Evolutionary conservation across 2,888 invertebrate species (phyloP).

Genomic region (Dermolepida albohirtum): DNA sequence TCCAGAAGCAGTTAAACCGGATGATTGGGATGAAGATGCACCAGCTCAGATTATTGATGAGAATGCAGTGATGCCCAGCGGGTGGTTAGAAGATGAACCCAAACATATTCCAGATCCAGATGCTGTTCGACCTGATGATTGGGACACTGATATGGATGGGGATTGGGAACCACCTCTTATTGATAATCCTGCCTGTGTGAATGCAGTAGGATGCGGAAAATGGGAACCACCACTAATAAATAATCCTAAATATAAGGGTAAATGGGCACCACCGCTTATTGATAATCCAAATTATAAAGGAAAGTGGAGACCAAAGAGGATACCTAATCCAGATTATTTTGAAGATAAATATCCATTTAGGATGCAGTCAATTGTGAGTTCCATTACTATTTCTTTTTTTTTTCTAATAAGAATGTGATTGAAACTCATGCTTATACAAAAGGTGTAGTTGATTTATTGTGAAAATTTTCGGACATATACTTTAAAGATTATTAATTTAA

Average conservation of each 20-base stretch:
- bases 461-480: no score
- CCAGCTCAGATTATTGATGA: constrained; percentile 91
- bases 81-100: constrained; percentile 94
- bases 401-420: no score
- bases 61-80: constrained; percentile 85
- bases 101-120: constrained; percentile 87
- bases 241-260: constrained; percentile 93
- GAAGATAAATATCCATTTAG: constrained; percentile 90
- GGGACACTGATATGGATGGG: constrained; percentile 99
- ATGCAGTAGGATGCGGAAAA: constrained; percentile 88
- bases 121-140: constrained; percentile 91
- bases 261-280: constrained; percentile 91
- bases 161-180: constrained; percentile 97
- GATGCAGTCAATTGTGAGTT: constrained; percentile 90
- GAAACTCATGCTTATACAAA: no score
- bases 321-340: constrained; percentile 94
- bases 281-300: constrained; percentile 95
- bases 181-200: constrained; percentile 86
- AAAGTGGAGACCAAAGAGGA: constrained; percentile 90
- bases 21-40: constrained; percentile 96
- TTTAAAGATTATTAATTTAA: no score
- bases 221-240: constrained; percentile 88
- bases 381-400: no score
- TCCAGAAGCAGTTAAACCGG: constrained; percentile 89
- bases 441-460: no score